These are phyloP conservation scores for Eurystomus glaucurus DNA, from an alignment of 2,797 vertebrate species.

Conservation along the genomic window DNA sequence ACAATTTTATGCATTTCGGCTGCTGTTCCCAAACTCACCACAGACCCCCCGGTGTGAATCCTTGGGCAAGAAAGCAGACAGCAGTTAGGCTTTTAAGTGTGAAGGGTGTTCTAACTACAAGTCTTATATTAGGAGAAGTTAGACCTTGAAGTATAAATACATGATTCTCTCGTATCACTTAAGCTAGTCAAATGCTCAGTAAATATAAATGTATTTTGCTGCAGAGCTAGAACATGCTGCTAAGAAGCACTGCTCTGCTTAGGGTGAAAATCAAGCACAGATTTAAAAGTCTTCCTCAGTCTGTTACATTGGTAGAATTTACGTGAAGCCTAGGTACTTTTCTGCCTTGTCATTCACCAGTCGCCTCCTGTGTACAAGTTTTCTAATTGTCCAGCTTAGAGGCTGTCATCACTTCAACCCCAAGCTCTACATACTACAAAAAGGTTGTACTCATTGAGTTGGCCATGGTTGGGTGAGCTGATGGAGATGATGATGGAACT, in stretches of 20 bases:
- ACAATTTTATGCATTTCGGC: neutral
- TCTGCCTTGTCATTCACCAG: neutral
- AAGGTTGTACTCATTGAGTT: neutral
- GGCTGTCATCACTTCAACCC: neutral
- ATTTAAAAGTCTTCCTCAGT: neutral
- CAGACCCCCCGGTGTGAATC: neutral
- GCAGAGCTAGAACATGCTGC: neutral
- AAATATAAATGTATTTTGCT: slow-evolving; percentile 1
- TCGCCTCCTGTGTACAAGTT: neutral
- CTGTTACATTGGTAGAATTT: neutral
- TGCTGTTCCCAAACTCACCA: neutral
- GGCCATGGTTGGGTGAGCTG: neutral
- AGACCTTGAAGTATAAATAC: neutral
- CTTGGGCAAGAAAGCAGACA: neutral
- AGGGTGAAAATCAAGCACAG: neutral
- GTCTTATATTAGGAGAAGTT: neutral
- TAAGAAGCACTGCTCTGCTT: neutral
- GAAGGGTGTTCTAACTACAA: neutral
- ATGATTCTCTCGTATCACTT: slow-evolving; percentile 1
- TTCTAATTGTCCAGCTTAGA: neutral
- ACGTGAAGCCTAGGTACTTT: neutral
- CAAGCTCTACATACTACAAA: rapidly evolving
- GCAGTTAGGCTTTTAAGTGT: neutral
- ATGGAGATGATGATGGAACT: neutral
- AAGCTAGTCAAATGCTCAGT: neutral